Evolutionary conservation across 2,797 vertebrate species (phyloP), one percentile per base, ranked within the genome.

Genomic region (Myripristis murdjan): DNA sequence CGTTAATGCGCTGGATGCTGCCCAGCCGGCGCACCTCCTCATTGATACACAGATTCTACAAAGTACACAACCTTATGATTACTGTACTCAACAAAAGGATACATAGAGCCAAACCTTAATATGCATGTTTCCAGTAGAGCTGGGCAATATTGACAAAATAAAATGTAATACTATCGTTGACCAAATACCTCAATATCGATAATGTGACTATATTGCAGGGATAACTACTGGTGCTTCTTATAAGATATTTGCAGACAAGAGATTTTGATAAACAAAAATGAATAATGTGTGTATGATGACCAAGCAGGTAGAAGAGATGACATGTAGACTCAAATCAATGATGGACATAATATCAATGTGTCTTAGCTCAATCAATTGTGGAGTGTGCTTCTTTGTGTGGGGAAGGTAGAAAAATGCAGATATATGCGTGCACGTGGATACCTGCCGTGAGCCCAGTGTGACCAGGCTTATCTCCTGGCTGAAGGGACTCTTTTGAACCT

Each of bases 401-500:
- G 1, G 41, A 20, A 8, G 8, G 31, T 1, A n/a, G 8, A 31
- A 6, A 70, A 52, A 59, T 23, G 16, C 9, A 14, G 2, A 33
- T 33, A 2, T 18, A 41, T 52, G 49, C 9, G 41, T 68, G 35
- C 43, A 20, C 3, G 6, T 4, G 39, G 26, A 18, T 87, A 99
- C 98, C 96, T 98, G 98, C 75, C 97, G 95, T 58, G 98, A 99
- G 55, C 96, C 97, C 41, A 99, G 91, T 4, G 95, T 95, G 33
- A 98, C 96, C 64, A 99, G 76, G 51, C 95, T 94, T 0, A 95
- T 93, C 53, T 94, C 92, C 69, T 93, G 94, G 75, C 95, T 93
- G 61, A 97, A 99, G 5, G 97, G 97, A 73, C 98, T 99, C 88
- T 97, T 99, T 81, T 96, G 97, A 11, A 99, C 97, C 81, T 99